Percentiles rank a stretch among this genome's conserved stretches.
phyloP scores from a whole-genome alignment of 2,888 invertebrate genomes.

The Orthosia gracilis region DNA sequence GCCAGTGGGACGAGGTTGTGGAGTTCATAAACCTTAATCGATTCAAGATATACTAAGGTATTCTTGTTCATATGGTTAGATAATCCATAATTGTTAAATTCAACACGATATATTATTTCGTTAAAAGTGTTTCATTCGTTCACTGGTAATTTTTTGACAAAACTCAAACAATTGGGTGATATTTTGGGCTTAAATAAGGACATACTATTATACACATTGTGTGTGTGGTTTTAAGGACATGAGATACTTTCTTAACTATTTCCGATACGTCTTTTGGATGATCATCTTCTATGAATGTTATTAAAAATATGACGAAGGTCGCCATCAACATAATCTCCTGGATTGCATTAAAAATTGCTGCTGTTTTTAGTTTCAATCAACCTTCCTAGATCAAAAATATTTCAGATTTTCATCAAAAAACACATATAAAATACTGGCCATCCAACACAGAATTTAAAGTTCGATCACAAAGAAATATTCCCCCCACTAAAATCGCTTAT shows the following conservation, averaged over 20 bases:
- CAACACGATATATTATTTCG: too few species aligned
- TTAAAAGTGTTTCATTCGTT: too few species aligned
- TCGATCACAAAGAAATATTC: constrained; percentile 14
- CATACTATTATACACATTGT: too few species aligned
- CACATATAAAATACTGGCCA: background rate
- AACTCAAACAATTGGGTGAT: background rate
- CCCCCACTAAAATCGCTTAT: constrained; percentile 26
- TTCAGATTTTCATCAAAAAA: background rate
- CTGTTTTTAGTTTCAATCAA: background rate
- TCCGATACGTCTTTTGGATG: background rate
- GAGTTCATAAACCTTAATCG: too few species aligned
- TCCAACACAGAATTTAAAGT: background rate
- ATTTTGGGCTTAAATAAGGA: too few species aligned
- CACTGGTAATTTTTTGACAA: too few species aligned
- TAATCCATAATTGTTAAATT: too few species aligned
- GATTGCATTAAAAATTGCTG: background rate
- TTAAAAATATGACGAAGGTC: background rate
- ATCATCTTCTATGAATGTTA: background rate
- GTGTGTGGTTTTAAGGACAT: too few species aligned
- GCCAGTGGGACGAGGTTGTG: too few species aligned
- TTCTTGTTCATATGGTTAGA: too few species aligned
- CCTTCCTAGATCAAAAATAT: background rate
- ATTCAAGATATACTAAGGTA: too few species aligned
- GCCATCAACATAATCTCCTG: background rate
- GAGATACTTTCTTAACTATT: background rate